Evolutionary conservation across 2,797 vertebrate genomes (phyloP).

Genomic region (Holocentrus rufus): DNA sequence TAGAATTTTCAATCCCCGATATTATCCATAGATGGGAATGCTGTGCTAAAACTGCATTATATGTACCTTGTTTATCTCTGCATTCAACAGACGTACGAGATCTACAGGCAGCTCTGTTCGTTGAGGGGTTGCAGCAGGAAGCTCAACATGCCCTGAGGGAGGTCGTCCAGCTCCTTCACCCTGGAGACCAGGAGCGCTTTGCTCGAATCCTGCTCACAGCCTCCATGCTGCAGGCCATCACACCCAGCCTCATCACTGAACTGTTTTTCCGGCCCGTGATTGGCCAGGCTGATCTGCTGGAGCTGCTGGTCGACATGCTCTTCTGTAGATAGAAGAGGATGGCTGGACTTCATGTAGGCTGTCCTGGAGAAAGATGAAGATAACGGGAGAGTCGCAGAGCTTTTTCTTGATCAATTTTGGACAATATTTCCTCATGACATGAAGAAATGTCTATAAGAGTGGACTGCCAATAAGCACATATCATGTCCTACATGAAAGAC

Average conservation of each 20-base stretch:
- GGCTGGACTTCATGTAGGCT: not conserved
- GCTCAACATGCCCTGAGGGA: slow-evolving; percentile 88
- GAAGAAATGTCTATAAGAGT: slow-evolving; percentile 5
- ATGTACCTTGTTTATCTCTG: slow-evolving; percentile 11
- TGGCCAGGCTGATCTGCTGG: slow-evolving; percentile 84
- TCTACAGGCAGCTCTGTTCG: slow-evolving; percentile 81
- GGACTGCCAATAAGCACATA: slow-evolving; percentile 25
- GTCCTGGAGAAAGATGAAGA: slow-evolving; percentile 20
- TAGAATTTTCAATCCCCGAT: not conserved
- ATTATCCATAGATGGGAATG: not conserved
- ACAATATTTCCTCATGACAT: not conserved
- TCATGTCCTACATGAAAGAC: not conserved
- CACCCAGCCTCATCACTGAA: slow-evolving; percentile 84
- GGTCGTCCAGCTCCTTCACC: slow-evolving; percentile 83
- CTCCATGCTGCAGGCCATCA: slow-evolving; percentile 85
- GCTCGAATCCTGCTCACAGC: slow-evolving; percentile 84
- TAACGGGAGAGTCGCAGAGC: not conserved
- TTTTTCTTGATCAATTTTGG: slow-evolving; percentile 5
- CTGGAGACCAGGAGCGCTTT: slow-evolving; percentile 81
- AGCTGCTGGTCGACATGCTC: slow-evolving; percentile 89
- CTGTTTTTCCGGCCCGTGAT: slow-evolving; percentile 93
- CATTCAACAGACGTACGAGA: slow-evolving; percentile 84
- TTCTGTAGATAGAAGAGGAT: slow-evolving; percentile 73
- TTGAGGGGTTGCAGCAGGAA: slow-evolving; percentile 88
- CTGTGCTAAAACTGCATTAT: not conserved